Percentiles rank a stretch among this genome's conserved stretches.
phyloP scores from a whole-genome alignment of 2,113 vertebrate species.

The Phyllostomus discolor region DNA sequence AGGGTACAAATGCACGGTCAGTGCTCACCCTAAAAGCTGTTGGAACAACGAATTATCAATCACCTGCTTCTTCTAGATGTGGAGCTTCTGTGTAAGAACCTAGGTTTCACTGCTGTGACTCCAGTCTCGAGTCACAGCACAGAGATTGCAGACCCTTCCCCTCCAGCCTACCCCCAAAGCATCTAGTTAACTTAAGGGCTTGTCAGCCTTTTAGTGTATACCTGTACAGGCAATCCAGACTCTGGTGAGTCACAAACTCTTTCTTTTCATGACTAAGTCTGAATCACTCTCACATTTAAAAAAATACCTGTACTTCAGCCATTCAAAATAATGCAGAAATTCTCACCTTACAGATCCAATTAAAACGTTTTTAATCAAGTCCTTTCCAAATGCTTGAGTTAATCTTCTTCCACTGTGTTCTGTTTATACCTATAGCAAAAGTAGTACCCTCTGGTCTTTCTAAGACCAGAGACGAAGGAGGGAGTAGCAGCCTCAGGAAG shows the following conservation, averaged over 20 bases:
- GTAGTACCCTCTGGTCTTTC: not conserved
- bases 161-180: not conserved
- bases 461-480: not conserved
- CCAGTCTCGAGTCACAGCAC: not conserved
- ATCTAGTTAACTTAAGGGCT: not conserved
- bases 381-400: not conserved
- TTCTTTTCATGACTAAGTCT: not conserved
- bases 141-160: not conserved
- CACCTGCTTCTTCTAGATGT: not conserved
- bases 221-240: not conserved
- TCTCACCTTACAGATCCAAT: not conserved
- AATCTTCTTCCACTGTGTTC: not conserved
- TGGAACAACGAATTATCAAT: not conserved
- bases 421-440: not conserved
- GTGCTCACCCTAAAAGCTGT: not conserved
- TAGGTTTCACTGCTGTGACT: not conserved
- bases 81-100: not conserved
- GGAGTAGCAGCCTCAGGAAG: not conserved
- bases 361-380: not conserved
- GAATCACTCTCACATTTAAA: not conserved
- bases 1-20: not conserved
- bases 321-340: not conserved
- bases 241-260: not conserved
- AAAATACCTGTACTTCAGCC: not conserved
- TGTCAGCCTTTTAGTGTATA: not conserved